Percentiles rank a stretch among this genome's conserved stretches.
These are phyloP conservation scores for Romanogobio albipinnatus DNA, from an alignment of 2,113 vertebrate genomes.

Conservation along the genomic window DNA sequence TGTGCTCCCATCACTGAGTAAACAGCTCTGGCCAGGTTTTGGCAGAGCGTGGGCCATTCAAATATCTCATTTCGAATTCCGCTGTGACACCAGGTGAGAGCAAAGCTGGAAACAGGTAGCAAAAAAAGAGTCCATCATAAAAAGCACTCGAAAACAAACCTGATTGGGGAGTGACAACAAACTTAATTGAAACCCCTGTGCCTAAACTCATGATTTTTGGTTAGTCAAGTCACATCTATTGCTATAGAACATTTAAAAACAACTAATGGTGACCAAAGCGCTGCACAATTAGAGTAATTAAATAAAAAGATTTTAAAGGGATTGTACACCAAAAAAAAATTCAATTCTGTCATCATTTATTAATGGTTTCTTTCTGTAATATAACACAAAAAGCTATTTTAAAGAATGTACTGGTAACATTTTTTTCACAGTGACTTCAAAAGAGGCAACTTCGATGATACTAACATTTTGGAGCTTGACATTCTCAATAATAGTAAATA, in stretches of 20 bases:
- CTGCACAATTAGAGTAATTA: neutral
- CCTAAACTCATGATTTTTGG: neutral
- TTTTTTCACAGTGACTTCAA: neutral
- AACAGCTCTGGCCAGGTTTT: conserved; percentile 74
- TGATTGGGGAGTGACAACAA: neutral
- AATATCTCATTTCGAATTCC: conserved; percentile 66
- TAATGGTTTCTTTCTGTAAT: neutral
- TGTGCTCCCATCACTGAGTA: conserved; percentile 76
- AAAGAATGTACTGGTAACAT: neutral
- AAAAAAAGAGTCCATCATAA: neutral
- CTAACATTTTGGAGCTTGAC: no score
- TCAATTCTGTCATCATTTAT: neutral
- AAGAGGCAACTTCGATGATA: no score
- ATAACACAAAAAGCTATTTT: neutral
- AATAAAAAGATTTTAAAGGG: neutral
- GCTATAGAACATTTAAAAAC: neutral
- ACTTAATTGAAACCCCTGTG: neutral
- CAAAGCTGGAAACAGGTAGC: conserved; percentile 40
- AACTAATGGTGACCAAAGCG: neutral
- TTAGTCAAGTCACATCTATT: neutral
- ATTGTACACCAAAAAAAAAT: neutral
- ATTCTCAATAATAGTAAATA: no score
- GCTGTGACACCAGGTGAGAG: conserved; percentile 24
- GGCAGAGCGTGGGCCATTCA: conserved; percentile 69
- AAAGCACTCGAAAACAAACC: neutral